phyloP scores from a whole-genome alignment of 2,113 vertebrate genomes.

The Xyliphius kryptos region DNA sequence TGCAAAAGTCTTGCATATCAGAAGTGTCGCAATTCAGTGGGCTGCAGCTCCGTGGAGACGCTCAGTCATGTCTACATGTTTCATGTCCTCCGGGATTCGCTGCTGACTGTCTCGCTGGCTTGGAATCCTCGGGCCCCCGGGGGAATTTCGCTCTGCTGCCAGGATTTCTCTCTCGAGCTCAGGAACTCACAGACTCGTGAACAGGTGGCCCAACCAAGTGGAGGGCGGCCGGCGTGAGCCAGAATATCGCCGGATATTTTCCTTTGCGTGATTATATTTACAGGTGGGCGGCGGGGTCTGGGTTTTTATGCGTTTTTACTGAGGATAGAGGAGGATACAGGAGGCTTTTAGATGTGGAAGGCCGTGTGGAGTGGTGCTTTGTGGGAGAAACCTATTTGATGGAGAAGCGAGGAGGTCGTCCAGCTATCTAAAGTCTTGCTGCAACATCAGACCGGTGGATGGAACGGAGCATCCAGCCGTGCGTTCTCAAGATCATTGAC shows the following conservation, averaged over 20 bases:
- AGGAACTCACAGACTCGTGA: slow-evolving; percentile 30
- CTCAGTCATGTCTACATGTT: slow-evolving; percentile 34
- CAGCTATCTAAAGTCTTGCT: no score
- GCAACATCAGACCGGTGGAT: no score
- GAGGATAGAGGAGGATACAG: slow-evolving; percentile 7
- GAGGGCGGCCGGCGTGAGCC: neutral
- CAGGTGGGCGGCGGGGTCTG: neutral
- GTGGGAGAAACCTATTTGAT: no score
- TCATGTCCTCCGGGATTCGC: slow-evolving; percentile 26
- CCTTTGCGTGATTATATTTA: slow-evolving; percentile 8
- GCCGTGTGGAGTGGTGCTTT: no score
- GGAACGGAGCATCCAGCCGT: no score
- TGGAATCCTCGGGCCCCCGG: slow-evolving; percentile 6
- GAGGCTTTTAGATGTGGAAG: no score
- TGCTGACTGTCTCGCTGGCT: slow-evolving; percentile 35
- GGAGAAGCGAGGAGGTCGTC: no score
- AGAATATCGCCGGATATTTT: neutral
- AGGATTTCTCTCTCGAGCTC: slow-evolving; percentile 28
- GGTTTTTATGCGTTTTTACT: slow-evolving; percentile 9
- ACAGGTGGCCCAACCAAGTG: slow-evolving; percentile 29
- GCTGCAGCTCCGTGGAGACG: slow-evolving; percentile 39
- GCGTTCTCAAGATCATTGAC: no score
- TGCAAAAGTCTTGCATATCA: slow-evolving; percentile 34
- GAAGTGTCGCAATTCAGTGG: slow-evolving; percentile 50
- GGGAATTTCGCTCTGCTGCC: slow-evolving; percentile 34